Base-by-base conservation (phyloP, 2,113 vertebrate species). In the Haemorhous mexicanus region DNA sequence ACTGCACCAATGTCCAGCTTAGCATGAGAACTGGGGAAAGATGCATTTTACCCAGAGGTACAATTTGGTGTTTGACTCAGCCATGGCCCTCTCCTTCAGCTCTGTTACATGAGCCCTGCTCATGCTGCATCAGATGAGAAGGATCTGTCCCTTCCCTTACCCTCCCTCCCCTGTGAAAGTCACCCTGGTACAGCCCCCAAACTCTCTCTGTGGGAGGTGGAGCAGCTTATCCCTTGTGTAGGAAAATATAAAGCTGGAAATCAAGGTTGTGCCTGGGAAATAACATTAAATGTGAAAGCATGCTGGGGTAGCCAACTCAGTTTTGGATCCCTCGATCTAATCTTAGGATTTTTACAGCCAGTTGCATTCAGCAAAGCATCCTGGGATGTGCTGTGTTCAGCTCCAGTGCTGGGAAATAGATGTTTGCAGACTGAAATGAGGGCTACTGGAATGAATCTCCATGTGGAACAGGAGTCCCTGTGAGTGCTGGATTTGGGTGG, bases 41-140 rank as follows among this genome's bases (percentile, higher is more conserved):
- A 22, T 16, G 26, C 0, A 1, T 82, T 77, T 81, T 62, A 49
- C 8, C 16, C 52, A 13, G 39, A 53, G 59, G 9, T 3, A 17
- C 2, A 22, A 1, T 43, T 81, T 15, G 64, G 7, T 44, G 30
- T 62, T 78, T 17, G 9, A 23, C 37, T 66, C 32, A 32, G 1
- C 23, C 20, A 1, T 1, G 10, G 24, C 14, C 63, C 8, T 47
- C n/a, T 64, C n/a, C 53, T 59, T 39, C 53, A 53, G 70, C 39
- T 35, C 8, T 20, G 26, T 1, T 9, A 4, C 3, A 0, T 1
- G 24, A 49, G 32, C 27, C 33, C 50, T 2, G 0, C 0, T 1
- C 35, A 13, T 0, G 0, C 55, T 64, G 27, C 21, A 5, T 3
- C 22, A 5, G 4, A 11, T 9, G 43, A 50, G 50, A 21, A 53